These are phyloP conservation scores for Sarcophaga subvicina DNA, from an alignment of 2,888 invertebrate species.

Conservation along the genomic window DNA sequence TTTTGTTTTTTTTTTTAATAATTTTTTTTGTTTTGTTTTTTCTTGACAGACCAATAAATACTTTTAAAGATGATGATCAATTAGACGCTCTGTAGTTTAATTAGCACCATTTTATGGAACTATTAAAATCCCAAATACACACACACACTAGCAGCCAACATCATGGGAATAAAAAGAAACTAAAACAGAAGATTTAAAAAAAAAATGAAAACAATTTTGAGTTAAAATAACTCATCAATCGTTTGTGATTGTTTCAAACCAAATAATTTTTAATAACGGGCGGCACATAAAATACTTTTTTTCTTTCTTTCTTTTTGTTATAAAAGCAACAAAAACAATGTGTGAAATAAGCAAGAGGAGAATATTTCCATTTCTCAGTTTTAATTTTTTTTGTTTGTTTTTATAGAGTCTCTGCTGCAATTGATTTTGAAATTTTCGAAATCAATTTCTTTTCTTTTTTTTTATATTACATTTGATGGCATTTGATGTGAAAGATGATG, in stretches of 20 bases:
- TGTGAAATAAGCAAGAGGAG: no score
- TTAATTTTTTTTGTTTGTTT: neutral
- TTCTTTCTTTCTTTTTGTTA: neutral
- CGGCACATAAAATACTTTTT: neutral
- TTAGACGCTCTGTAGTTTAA: constrained; percentile 67
- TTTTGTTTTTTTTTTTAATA: no score
- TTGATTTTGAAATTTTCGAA: no score
- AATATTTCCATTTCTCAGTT: no score
- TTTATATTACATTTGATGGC: constrained; percentile 45
- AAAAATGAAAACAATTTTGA: neutral
- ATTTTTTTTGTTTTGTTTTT: no score
- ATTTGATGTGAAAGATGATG: constrained; percentile 64
- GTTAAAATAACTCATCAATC: constrained; percentile 47
- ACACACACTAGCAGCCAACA: neutral
- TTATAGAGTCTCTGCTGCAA: no score
- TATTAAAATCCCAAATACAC: constrained; percentile 4
- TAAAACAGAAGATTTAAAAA: neutral
- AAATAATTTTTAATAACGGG: neutral
- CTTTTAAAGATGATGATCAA: constrained; percentile 59
- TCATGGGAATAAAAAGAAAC: constrained; percentile 55
- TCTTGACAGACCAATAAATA: neutral
- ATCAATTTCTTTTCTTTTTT: neutral
- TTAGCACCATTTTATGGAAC: constrained; percentile 64
- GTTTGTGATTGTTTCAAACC: constrained; percentile 64
- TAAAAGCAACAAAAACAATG: constrained; percentile 40